These are phyloP conservation scores for Chrysolina oricalcia DNA, from an alignment of 2,888 invertebrate genomes.

Conservation along the genomic window DNA sequence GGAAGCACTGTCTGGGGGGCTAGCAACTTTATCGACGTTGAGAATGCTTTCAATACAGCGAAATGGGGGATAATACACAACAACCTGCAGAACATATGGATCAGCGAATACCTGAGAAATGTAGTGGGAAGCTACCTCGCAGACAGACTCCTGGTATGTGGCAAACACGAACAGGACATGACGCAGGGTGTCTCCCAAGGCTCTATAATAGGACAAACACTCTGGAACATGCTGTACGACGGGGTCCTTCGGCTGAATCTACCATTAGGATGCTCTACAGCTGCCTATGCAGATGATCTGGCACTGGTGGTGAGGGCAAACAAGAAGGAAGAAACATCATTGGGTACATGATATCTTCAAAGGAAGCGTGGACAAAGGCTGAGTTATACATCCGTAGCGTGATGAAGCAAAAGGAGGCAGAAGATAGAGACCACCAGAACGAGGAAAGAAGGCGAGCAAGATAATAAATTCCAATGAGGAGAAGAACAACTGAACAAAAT, in stretches of 20 bases:
- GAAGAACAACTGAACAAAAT: too few species aligned
- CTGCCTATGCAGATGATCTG: neutral
- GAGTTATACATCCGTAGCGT: too few species aligned
- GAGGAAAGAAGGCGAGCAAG: conserved; percentile 21
- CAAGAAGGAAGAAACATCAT: neutral
- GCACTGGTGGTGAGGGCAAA: neutral
- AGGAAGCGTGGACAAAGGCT: too few species aligned
- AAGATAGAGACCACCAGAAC: neutral
- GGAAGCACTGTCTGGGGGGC: conserved; percentile 9
- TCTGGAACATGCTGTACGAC: too few species aligned
- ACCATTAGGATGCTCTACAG: neutral
- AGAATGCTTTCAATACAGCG: too few species aligned
- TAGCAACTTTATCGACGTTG: conserved; percentile 18
- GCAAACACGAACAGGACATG: neutral
- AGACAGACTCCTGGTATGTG: neutral
- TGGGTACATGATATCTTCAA: too few species aligned
- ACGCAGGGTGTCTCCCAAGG: too few species aligned
- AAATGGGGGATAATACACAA: neutral
- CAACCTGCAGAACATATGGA: neutral
- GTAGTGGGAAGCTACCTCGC: neutral
- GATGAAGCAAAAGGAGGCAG: too few species aligned
- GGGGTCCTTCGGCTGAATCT: too few species aligned
- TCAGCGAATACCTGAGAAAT: neutral
- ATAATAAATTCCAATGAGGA: too few species aligned
- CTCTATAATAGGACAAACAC: neutral